Percentiles rank a stretch among this genome's conserved stretches.
These are phyloP conservation scores for Calidris pugnax DNA, from an alignment of 2,113 vertebrate genomes.

Conservation along the genomic window DNA sequence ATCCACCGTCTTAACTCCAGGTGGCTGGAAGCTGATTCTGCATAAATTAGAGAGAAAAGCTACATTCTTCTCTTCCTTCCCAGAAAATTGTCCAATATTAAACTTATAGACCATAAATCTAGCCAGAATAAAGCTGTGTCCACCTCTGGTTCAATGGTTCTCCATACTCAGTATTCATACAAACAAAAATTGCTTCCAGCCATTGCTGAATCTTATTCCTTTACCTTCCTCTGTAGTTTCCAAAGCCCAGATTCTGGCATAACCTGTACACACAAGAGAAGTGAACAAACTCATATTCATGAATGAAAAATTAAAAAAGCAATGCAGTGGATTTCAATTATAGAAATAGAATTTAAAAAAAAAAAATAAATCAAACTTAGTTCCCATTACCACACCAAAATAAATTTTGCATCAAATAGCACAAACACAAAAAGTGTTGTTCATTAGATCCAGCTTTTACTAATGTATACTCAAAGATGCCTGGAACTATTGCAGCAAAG, in stretches of 20 bases:
- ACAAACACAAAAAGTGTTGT: neutral
- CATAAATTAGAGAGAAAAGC: conserved; percentile 37
- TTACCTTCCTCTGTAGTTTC: neutral
- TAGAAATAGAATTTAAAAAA: neutral
- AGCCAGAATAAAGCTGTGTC: neutral
- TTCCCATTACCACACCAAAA: neutral
- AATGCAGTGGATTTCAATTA: neutral
- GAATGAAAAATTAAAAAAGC: neutral
- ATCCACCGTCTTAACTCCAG: conserved; percentile 31
- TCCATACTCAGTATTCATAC: neutral
- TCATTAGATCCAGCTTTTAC: neutral
- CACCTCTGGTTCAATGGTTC: neutral
- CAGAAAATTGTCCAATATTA: neutral
- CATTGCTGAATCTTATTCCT: neutral
- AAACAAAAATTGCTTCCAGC: neutral
- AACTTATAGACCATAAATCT: neutral
- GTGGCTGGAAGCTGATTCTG: conserved; percentile 47
- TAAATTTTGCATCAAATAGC: neutral
- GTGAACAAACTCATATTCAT: neutral
- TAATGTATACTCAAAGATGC: neutral
- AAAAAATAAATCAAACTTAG: neutral
- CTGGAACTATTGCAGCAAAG: neutral
- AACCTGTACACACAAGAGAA: neutral
- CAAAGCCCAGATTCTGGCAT: neutral
- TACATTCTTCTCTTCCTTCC: neutral